phyloP scores from a whole-genome alignment of 2,113 vertebrate genomes.

The Garra rufa region DNA sequence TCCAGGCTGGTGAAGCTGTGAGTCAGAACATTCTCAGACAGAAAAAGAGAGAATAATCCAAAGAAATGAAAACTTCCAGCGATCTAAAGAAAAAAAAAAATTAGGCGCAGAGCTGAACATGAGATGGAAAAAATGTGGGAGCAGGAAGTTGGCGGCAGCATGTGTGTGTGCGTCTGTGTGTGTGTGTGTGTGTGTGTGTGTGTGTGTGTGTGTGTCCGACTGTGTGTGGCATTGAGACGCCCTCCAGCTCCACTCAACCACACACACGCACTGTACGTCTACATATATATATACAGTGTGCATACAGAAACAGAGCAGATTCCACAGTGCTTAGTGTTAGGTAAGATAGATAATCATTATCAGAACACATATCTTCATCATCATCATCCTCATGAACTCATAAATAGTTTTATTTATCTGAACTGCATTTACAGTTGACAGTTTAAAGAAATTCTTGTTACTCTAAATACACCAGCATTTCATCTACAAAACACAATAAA shows the following conservation, averaged over 20 bases:
- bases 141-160: conserved; percentile 56
- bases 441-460: too few species aligned
- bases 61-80: conserved; percentile 46
- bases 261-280: not conserved
- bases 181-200: conserved; percentile 45
- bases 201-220: conserved; percentile 44
- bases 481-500: too few species aligned
- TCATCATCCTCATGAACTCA: too few species aligned
- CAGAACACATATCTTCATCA: too few species aligned
- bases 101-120: conserved; percentile 60
- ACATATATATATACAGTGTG: not conserved
- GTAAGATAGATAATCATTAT: too few species aligned
- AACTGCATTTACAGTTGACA: too few species aligned
- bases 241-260: not conserved
- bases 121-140: conserved; percentile 71
- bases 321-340: too few species aligned
- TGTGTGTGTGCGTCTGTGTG: conserved; percentile 47
- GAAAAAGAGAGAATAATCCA: not conserved
- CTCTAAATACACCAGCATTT: too few species aligned
- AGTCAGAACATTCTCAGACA: conserved; percentile 31
- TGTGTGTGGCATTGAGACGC: conserved; percentile 20
- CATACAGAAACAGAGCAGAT: too few species aligned
- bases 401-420: too few species aligned
- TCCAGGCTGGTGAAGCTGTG: not conserved
- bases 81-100: conserved; percentile 22